These are phyloP conservation scores for Coreoperca whiteheadi DNA, from an alignment of 2,113 vertebrate genomes.

Conservation along the genomic window DNA sequence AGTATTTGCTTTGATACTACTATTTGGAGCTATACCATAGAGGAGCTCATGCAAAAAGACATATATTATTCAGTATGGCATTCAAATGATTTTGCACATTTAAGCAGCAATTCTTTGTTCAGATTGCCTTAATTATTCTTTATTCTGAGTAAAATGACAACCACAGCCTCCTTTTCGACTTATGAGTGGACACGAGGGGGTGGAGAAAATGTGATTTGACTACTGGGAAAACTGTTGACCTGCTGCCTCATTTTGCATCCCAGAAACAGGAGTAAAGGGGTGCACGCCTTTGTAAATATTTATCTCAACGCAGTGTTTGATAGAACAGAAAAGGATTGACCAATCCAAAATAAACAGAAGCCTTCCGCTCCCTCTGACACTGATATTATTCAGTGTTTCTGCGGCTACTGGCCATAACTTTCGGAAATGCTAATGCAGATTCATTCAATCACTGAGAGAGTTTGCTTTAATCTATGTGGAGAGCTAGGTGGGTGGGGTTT, in stretches of 20 bases:
- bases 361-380: conserved; percentile 49
- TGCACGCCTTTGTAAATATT: conserved; percentile 64
- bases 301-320: conserved; percentile 40
- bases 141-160: conserved; percentile 14
- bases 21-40: not conserved
- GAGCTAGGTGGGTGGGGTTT: not conserved
- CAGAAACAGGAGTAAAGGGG: conserved; percentile 28
- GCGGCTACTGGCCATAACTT: conserved; percentile 3
- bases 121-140: not conserved
- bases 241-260: conserved; percentile 16
- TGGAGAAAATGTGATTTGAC: conserved; percentile 3
- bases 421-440: conserved; percentile 10
- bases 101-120: not conserved
- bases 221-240: conserved; percentile 9
- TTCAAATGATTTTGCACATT: not conserved
- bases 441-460: not conserved
- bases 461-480: conserved; percentile 14
- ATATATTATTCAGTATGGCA: not conserved
- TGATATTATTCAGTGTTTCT: conserved; percentile 31
- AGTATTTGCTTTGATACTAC: not conserved
- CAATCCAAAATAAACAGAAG: conserved; percentile 63
- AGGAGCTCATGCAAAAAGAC: not conserved
- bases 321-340: conserved; percentile 50
- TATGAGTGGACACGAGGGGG: not conserved
- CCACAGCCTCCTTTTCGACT: not conserved